These are phyloP conservation scores for Rhinella marina DNA, from an alignment of 2,797 vertebrate genomes.

Conservation along the genomic window DNA sequence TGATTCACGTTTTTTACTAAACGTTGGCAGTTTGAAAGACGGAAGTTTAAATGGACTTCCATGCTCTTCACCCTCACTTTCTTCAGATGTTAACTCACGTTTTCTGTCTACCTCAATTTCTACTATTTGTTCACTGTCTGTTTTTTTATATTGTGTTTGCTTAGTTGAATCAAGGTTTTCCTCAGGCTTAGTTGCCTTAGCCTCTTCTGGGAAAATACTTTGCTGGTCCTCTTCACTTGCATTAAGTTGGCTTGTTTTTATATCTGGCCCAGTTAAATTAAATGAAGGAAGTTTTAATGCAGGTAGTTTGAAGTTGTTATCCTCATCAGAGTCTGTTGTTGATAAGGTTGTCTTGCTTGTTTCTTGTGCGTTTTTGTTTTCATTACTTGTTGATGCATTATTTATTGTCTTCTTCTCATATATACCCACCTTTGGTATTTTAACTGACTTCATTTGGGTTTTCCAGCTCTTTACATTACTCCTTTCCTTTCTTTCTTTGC, in stretches of 20 bases:
- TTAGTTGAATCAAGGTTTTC: neutral
- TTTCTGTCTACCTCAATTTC: neutral
- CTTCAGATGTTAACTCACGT: neutral
- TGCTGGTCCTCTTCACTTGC: neutral
- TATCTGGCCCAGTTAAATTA: neutral
- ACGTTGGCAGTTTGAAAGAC: conserved; percentile 70
- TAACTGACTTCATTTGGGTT: neutral
- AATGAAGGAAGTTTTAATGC: conserved; percentile 30
- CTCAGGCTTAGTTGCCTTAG: neutral
- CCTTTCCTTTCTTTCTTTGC: neutral
- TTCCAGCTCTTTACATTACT: neutral
- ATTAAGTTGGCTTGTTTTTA: conserved; percentile 2
- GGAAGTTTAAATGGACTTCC: conserved; percentile 68
- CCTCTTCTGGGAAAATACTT: neutral
- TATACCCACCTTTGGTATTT: neutral
- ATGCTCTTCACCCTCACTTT: conserved; percentile 58
- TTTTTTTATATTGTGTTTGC: neutral
- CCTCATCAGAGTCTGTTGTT: neutral
- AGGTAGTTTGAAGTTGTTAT: conserved; percentile 11
- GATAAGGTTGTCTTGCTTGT: no score
- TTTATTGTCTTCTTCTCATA: neutral
- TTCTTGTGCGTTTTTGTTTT: neutral
- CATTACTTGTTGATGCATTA: accelerated
- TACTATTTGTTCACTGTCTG: neutral
- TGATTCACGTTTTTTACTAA: conserved; percentile 66